These are phyloP conservation scores for Xiphorhynchus elegans DNA, from an alignment of 2,113 vertebrate species.

Conservation along the genomic window DNA sequence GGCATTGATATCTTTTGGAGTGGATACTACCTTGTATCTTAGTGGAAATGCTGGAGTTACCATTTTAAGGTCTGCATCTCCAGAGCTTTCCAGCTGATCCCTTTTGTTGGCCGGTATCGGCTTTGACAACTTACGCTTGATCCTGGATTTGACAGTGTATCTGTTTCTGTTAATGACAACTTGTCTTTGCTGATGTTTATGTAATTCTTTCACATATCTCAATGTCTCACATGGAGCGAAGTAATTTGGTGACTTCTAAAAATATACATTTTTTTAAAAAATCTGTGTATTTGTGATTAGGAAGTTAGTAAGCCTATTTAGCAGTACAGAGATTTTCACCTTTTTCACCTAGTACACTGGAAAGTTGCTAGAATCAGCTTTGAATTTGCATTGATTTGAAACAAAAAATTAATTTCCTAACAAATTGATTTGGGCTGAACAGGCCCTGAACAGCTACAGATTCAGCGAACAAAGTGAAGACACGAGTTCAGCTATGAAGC, in stretches of 20 bases:
- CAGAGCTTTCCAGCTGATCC: neutral
- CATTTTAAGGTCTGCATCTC: neutral
- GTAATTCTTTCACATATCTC: neutral
- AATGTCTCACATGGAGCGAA: neutral
- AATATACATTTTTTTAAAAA: neutral
- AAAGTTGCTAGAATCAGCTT: neutral
- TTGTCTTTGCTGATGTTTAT: neutral
- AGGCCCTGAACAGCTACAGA: neutral
- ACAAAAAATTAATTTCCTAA: constrained; percentile 25
- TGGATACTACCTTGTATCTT: neutral
- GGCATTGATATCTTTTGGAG: neutral
- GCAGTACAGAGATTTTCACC: neutral
- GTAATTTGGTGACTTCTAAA: neutral
- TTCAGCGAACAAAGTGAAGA: neutral
- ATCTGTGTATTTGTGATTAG: neutral
- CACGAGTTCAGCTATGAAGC: neutral
- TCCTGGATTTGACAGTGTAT: neutral
- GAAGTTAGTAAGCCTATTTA: neutral
- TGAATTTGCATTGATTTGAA: constrained; percentile 3
- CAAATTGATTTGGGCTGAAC: neutral
- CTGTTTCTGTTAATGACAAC: neutral
- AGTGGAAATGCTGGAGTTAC: neutral
- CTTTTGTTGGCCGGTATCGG: neutral
- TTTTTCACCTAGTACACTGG: neutral
- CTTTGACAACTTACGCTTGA: neutral